These are phyloP conservation scores for Allolobophora icterica DNA, from an alignment of 2,888 invertebrate genomes.

Conservation along the genomic window DNA sequence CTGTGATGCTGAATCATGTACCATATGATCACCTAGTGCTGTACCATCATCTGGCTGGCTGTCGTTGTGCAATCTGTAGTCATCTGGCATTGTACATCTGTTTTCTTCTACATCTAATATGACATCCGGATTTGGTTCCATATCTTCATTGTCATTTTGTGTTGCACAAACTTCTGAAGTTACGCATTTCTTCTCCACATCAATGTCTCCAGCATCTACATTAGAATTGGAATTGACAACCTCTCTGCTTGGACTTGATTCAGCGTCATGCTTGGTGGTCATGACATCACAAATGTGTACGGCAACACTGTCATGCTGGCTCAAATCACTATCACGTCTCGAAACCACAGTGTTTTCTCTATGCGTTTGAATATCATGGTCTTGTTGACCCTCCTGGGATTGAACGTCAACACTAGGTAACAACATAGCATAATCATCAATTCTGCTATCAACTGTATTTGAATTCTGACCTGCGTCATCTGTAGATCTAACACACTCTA, in stretches of 20 bases:
- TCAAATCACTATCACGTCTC: background rate
- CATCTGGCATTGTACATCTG: background rate
- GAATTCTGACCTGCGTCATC: background rate
- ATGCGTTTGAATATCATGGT: background rate
- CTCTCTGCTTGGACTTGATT: slow-evolving; percentile 9
- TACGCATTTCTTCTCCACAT: background rate
- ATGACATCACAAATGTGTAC: background rate
- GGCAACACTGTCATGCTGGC: background rate
- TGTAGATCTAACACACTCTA: background rate
- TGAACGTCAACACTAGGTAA: background rate
- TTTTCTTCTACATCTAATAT: background rate
- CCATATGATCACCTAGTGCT: background rate
- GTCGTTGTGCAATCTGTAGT: background rate
- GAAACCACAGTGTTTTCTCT: background rate
- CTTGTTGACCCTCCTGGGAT: background rate
- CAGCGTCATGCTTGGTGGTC: background rate
- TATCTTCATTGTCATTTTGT: background rate
- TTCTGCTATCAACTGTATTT: background rate
- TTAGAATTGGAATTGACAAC: background rate
- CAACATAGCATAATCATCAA: slow-evolving; percentile 1
- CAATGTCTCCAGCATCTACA: background rate
- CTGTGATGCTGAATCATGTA: background rate
- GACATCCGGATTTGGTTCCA: background rate
- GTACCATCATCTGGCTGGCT: background rate
- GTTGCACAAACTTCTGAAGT: background rate